Evolutionary conservation across 2,113 vertebrate species (phyloP).

Genomic region (Dipodomys spectabilis): DNA sequence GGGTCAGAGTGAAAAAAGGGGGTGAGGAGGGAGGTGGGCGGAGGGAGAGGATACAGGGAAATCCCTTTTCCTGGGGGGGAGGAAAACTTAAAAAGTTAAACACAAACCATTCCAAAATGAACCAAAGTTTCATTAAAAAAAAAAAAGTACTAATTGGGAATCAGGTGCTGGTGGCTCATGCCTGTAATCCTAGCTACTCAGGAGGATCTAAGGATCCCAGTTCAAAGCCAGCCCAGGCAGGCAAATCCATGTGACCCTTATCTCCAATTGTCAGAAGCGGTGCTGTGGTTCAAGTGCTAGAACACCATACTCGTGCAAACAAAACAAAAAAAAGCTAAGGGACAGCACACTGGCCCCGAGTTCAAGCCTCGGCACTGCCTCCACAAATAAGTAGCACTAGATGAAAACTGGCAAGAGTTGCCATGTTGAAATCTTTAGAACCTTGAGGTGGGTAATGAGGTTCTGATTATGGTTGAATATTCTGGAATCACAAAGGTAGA

Average conservation of each 20-base stretch:
- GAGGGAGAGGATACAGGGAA: neutral
- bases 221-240: no score
- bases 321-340: no score
- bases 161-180: no score
- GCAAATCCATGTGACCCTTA: no score
- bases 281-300: no score
- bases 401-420: neutral
- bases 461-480: slow-evolving; percentile 31
- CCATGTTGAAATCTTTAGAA: slow-evolving; percentile 8
- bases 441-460: neutral
- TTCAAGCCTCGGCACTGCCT: no score
- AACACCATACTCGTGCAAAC: no score
- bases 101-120: neutral
- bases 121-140: neutral
- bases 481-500: neutral
- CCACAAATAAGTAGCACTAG: neutral
- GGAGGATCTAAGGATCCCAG: no score
- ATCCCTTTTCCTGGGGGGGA: neutral
- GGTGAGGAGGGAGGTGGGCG: neutral
- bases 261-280: no score
- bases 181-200: no score
- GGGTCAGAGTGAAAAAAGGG: slow-evolving; percentile 54
- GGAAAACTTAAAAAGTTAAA: neutral
- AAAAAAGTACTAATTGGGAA: neutral
- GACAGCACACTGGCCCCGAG: no score